Base-by-base conservation (phyloP, 2,888 invertebrate genomes). In the Stenotaenia linearis region DNA sequence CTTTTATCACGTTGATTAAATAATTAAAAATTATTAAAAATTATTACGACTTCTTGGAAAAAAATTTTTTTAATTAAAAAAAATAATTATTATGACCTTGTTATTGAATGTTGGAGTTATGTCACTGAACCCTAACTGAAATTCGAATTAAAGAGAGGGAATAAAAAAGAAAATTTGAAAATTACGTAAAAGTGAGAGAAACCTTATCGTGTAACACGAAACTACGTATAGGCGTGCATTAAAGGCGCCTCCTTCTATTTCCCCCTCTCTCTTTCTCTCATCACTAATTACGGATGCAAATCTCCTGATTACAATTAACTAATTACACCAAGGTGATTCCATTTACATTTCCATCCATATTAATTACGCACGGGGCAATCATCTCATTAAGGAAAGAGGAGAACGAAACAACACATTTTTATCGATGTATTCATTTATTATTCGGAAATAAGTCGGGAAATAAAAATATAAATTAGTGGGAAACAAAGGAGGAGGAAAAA, bases 301-400 rank as follows among this genome's bases (percentile, higher is more conserved):
- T 77, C 50, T 77, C 77, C 77, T 45, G 77, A 77, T 77, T 77
- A 77, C 77, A 77, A 77, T 77, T 77, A 77, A 77, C 77, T 77
- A 77, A 77, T 77, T 77, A 77, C 77, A 45, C 45, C 77, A 45
- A 77, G 77, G 45, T 77, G 77, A 77, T 77, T 77, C 77, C 35
- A 77, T 40, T 45, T 77, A 37, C 77, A 45, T 77, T 45, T 35
- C 77, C 77, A 77, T 77, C 40, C 77, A 77, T 77, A 77, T 77
- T 77, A 77, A 77, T 77, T 77, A 77, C 77, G 40, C 40, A 35
- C 77, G 40, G 50, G 35, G 77, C 45, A 37, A 45, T 77, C 77
- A 77, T 45, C 77, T 77, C 37, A 50, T 45, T 37, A 45, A 21
- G 50, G 40, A 25, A 40, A 30, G 77, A 37, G 25, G 50, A 77